Evolutionary conservation across 2,888 invertebrate genomes (phyloP).

Genomic region (Heliothis peltigera): DNA sequence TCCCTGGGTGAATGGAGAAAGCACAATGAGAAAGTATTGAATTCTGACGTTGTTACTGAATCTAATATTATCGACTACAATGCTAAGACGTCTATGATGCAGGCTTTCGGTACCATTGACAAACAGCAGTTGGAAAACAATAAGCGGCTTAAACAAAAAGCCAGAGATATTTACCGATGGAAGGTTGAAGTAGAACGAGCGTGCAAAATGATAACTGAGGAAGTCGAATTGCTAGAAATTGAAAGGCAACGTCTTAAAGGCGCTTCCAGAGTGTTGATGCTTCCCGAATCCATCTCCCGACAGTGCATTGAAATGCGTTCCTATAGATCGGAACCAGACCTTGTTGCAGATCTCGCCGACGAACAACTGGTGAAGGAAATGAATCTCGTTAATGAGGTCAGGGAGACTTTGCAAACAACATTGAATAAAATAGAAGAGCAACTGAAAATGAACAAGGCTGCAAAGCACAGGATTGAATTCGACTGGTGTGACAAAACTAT

Average conservation of each 20-base stretch:
- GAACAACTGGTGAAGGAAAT: constrained; percentile 94
- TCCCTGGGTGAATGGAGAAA: constrained; percentile 93
- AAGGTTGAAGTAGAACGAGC: constrained; percentile 93
- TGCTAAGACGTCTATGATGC: constrained; percentile 91
- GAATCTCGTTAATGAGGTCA: constrained; percentile 92
- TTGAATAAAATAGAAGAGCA: constrained; percentile 92
- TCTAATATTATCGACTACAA: constrained; percentile 91
- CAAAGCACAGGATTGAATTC: constrained; percentile 95
- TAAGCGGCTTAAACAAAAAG: constrained; percentile 91
- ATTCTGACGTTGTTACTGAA: constrained; percentile 85
- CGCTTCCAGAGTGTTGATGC: constrained; percentile 91
- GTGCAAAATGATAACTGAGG: constrained; percentile 92
- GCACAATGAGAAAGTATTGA: constrained; percentile 89
- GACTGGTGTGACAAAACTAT: constrained; percentile 98
- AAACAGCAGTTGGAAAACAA: constrained; percentile 92
- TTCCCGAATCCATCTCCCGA: constrained; percentile 93
- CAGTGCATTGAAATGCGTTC: constrained; percentile 93
- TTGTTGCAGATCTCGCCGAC: constrained; percentile 94
- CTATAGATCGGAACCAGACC: constrained; percentile 92
- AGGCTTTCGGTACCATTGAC: constrained; percentile 91
- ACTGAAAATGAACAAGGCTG: constrained; percentile 93
- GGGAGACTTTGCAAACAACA: constrained; percentile 90
- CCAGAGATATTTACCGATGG: constrained; percentile 93
- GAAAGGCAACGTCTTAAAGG: constrained; percentile 92
- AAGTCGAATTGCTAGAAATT: constrained; percentile 92